Conservation (phyloP, 2,797 vertebrate genomes). For the Alca torda region DNA sequence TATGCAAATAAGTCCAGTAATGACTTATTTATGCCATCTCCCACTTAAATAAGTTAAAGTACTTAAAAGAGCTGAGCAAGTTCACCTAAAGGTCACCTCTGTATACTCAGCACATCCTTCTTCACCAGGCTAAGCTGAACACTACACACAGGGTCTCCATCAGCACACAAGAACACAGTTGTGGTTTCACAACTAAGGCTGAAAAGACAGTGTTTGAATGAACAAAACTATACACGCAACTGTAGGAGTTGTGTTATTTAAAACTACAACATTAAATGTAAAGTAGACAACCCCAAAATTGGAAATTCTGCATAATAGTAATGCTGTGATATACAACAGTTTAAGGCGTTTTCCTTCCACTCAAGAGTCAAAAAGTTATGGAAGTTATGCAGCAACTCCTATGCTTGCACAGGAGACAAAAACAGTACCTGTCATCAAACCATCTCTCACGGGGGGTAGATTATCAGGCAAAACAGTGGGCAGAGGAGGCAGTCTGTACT, state of each 20-base stretch:
- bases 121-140: background rate
- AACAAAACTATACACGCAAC: background rate
- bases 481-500: background rate
- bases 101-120: background rate
- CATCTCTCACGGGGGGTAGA: background rate
- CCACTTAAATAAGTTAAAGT: background rate
- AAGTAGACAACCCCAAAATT: background rate
- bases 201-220: background rate
- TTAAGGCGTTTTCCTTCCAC: background rate
- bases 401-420: background rate
- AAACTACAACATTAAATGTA: background rate
- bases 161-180: background rate
- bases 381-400: background rate
- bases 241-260: background rate
- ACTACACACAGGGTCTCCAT: background rate
- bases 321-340: background rate
- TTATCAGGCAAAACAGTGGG: background rate
- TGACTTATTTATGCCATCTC: conserved; percentile 7
- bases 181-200: background rate
- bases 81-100: background rate
- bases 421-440: background rate
- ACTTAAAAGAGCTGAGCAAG: background rate
- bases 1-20: background rate
- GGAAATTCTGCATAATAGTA: background rate
- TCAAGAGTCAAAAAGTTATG: background rate